Conservation (phyloP, 2,888 invertebrate genomes). For the Leucozona laternaria region DNA sequence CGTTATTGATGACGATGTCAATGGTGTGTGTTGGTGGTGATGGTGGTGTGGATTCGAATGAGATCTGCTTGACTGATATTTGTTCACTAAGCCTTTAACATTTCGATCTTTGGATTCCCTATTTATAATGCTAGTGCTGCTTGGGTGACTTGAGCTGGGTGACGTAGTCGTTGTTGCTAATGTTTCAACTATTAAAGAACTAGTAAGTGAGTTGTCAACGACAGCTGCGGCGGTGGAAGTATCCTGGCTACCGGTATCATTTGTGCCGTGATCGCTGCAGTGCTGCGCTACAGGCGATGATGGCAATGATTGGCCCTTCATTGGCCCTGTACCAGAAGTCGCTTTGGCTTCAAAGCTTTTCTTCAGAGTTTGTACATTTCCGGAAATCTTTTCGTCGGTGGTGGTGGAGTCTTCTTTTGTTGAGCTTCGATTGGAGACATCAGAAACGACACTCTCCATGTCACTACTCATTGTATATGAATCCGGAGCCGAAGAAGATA, state of each 20-base stretch:
- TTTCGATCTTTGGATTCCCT: slow-evolving; percentile 86
- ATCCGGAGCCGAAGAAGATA: slow-evolving; percentile 87
- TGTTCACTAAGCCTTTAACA: slow-evolving; percentile 90
- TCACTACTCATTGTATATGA: slow-evolving; percentile 79
- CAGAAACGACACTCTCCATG: slow-evolving; percentile 78
- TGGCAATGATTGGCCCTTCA: slow-evolving; percentile 85
- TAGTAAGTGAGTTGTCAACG: slow-evolving; percentile 37
- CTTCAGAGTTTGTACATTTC: slow-evolving; percentile 93
- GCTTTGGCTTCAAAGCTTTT: slow-evolving; percentile 94
- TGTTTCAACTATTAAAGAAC: slow-evolving; percentile 55
- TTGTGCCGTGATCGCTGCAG: slow-evolving; percentile 56
- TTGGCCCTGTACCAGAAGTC: slow-evolving; percentile 71
- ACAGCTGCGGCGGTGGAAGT: slow-evolving; percentile 34
- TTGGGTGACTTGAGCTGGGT: slow-evolving; percentile 42
- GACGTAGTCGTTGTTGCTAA: slow-evolving; percentile 28
- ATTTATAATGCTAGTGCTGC: slow-evolving; percentile 65
- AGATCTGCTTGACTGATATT: slow-evolving; percentile 86
- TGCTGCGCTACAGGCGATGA: slow-evolving; percentile 87
- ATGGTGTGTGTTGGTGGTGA: slow-evolving; percentile 83
- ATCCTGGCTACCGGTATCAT: slow-evolving; percentile 63
- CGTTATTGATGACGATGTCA: slow-evolving; percentile 83
- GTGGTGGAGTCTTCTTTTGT: slow-evolving; percentile 53
- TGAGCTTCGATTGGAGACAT: slow-evolving; percentile 45
- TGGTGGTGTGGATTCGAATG: slow-evolving; percentile 81
- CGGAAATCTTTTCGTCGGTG: slow-evolving; percentile 84